phyloP scores from a whole-genome alignment of 1,140 invertebrate species.

The Trichomalopsis sarcophagae region DNA sequence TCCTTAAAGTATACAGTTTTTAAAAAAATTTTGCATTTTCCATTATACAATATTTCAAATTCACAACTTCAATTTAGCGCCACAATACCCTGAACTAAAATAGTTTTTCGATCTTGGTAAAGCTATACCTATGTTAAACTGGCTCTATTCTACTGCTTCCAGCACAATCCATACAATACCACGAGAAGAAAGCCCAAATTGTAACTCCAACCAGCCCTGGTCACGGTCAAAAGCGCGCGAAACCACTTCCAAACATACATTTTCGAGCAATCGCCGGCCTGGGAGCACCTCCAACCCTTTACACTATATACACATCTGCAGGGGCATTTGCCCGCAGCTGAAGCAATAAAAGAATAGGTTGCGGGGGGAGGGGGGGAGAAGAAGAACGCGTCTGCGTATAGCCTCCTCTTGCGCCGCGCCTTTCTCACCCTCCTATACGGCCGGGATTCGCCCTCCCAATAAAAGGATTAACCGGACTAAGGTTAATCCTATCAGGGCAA shows the following conservation, averaged over 20 bases:
- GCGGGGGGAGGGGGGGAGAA: background rate
- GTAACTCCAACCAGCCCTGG: background rate
- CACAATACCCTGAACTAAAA: too few relatives aligned
- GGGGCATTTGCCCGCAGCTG: background rate
- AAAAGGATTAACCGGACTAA: constrained; percentile 73
- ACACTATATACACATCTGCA: background rate
- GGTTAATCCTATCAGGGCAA: constrained; percentile 72
- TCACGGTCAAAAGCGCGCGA: background rate
- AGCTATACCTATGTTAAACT: too few relatives aligned
- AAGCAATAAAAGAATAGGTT: constrained; percentile 22
- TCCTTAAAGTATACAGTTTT: too few relatives aligned
- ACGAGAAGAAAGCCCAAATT: background rate
- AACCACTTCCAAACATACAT: constrained; percentile 55
- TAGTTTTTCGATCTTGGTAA: too few relatives aligned
- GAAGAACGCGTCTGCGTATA: constrained; percentile 5
- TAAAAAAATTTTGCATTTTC: too few relatives aligned
- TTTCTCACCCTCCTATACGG: background rate
- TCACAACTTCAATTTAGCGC: too few relatives aligned
- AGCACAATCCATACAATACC: too few relatives aligned
- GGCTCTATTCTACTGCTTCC: too few relatives aligned
- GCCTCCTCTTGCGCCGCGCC: background rate
- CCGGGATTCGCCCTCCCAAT: constrained; percentile 69
- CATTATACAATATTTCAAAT: too few relatives aligned
- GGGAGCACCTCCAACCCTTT: background rate
- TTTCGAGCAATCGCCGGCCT: constrained; percentile 62